A percentile compares a stretch with the other conserved stretches of the same genome.
Evolutionary conservation across 2,113 vertebrate genomes (phyloP).

Genomic region (Megalops atlanticus): DNA sequence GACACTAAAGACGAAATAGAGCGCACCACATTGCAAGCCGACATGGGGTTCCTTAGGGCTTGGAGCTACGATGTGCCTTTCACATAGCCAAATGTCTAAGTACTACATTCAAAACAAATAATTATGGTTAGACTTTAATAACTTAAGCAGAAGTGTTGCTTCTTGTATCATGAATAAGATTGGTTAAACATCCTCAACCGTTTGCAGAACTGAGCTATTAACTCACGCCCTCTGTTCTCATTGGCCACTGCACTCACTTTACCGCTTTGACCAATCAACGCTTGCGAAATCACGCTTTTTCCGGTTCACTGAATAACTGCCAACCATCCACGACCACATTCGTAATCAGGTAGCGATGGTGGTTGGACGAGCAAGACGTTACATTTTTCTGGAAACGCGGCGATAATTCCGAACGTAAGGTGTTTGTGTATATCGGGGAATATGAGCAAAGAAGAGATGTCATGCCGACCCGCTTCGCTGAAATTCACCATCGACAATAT

Average conservation of each 20-base stretch:
- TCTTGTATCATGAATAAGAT: too few species aligned
- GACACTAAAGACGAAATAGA: too few species aligned
- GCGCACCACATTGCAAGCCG: too few species aligned
- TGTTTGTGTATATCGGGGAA: conserved; percentile 54
- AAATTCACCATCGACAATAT: conserved; percentile 77
- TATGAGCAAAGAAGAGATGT: conserved; percentile 66
- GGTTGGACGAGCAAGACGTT: conserved; percentile 49
- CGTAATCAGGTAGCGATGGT: conserved; percentile 60
- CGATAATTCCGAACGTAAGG: conserved; percentile 31
- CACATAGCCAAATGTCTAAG: too few species aligned
- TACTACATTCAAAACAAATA: too few species aligned
- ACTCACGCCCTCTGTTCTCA: conserved; percentile 58
- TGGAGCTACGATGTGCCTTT: too few species aligned
- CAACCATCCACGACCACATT: conserved; percentile 47
- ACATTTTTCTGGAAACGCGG: conserved; percentile 38
- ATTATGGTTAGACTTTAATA: too few species aligned
- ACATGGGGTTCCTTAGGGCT: too few species aligned
- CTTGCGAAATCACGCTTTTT: conserved; percentile 56
- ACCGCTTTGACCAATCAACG: conserved; percentile 66
- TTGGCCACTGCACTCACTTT: conserved; percentile 40
- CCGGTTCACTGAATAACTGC: conserved; percentile 56
- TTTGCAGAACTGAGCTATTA: conserved; percentile 25
- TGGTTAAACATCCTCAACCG: too few species aligned
- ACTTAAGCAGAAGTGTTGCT: too few species aligned
- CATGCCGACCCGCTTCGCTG: conserved; percentile 60